phyloP scores from a whole-genome alignment of 92 coral and sea anemone species.

The Diadumene lineata region DNA sequence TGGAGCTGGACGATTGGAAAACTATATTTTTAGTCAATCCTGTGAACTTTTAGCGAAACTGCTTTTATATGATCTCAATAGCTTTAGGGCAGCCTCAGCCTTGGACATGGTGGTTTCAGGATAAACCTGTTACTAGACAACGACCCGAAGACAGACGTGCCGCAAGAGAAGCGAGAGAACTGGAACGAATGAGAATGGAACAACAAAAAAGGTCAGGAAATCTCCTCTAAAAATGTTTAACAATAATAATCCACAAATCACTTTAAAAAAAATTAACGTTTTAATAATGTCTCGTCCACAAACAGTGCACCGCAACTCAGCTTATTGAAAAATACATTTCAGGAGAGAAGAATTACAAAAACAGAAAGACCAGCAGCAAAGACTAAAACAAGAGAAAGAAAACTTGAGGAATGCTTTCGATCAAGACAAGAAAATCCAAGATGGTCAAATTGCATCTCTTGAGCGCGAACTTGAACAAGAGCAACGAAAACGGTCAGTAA shows the following conservation, averaged over 20 bases:
- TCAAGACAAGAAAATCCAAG: slow-evolving; percentile 48
- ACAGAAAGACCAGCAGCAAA: slow-evolving; percentile 43
- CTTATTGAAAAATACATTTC: not conserved
- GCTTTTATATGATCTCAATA: slow-evolving; percentile 1
- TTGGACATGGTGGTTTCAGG: slow-evolving; percentile 75
- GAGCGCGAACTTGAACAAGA: slow-evolving; percentile 58
- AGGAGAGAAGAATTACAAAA: slow-evolving; percentile 60
- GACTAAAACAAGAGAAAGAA: slow-evolving; percentile 47
- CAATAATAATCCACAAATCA: too few species aligned
- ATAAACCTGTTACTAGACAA: slow-evolving; percentile 55
- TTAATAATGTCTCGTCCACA: too few species aligned
- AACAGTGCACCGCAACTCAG: not conserved
- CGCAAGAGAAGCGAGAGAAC: slow-evolving; percentile 77
- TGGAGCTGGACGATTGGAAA: too few species aligned
- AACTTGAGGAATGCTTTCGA: slow-evolving; percentile 39
- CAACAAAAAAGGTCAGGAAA: slow-evolving; percentile 37
- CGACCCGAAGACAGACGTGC: slow-evolving; percentile 70
- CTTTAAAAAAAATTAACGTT: too few species aligned
- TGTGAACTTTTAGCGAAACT: too few species aligned
- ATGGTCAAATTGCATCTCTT: slow-evolving; percentile 42
- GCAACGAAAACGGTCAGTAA: slow-evolving; percentile 31
- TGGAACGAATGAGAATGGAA: slow-evolving; percentile 46
- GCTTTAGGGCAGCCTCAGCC: slow-evolving; percentile 54
- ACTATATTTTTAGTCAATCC: too few species aligned
- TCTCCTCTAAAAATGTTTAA: too few species aligned